A percentile compares a stretch with the other conserved stretches of the same genome.
phyloP scores from a whole-genome alignment of 2,888 invertebrate genomes.

The Miltochrista miniata region DNA sequence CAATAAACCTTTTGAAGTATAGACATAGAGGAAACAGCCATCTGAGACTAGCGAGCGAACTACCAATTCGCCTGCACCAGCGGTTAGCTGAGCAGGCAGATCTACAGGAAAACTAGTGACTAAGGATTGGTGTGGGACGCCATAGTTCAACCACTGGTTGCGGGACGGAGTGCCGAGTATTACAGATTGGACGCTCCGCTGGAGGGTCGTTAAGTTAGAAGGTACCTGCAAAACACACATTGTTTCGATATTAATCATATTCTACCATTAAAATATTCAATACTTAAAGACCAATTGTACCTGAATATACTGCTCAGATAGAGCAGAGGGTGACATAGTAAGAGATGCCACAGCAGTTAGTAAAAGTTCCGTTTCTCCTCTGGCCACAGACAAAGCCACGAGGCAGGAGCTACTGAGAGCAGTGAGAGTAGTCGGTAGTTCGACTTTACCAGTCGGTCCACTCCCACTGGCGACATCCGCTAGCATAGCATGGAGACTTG shows the following conservation, averaged over 20 bases:
- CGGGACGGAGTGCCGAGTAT: constrained; percentile 92
- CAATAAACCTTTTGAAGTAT: constrained; percentile 91
- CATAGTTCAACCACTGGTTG: constrained; percentile 95
- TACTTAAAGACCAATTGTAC: constrained; percentile 60
- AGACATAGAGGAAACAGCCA: constrained; percentile 94
- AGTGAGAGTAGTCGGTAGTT: constrained; percentile 88
- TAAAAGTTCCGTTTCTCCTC: constrained; percentile 96
- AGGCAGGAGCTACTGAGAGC: constrained; percentile 96
- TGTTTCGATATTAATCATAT: neutral
- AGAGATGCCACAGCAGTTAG: constrained; percentile 94
- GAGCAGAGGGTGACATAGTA: constrained; percentile 91
- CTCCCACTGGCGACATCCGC: constrained; percentile 91
- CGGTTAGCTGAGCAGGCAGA: constrained; percentile 56
- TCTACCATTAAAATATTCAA: neutral
- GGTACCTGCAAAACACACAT: constrained; percentile 86
- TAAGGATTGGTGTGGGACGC: constrained; percentile 90
- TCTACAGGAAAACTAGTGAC: constrained; percentile 87
- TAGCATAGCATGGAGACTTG: constrained; percentile 92
- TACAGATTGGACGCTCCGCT: constrained; percentile 94
- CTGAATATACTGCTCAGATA: constrained; percentile 92
- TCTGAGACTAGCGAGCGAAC: constrained; percentile 91
- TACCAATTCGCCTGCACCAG: constrained; percentile 64
- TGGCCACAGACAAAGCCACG: constrained; percentile 94
- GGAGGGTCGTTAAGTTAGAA: constrained; percentile 91
- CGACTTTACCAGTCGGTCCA: constrained; percentile 51